Evolutionary conservation across 2,113 vertebrate species (phyloP).

Genomic region (Tylochromis polylepis): DNA sequence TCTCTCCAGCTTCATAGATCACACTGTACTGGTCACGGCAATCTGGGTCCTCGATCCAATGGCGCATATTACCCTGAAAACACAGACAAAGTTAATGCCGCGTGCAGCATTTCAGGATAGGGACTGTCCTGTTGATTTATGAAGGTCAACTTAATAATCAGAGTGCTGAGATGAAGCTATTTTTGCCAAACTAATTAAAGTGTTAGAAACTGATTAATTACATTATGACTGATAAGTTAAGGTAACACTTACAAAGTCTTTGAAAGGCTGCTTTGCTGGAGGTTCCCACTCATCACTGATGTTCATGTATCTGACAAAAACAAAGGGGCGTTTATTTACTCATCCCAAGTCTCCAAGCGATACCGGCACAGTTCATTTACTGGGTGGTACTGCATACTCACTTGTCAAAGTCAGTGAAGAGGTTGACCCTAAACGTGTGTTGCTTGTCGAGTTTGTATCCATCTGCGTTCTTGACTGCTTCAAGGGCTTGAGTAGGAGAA

Average conservation of each 20-base stretch:
- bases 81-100: background rate
- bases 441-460: conserved; percentile 99
- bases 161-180: background rate
- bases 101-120: background rate
- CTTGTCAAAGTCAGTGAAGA: conserved; percentile 99
- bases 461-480: conserved; percentile 93
- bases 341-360: background rate
- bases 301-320: conserved; percentile 83
- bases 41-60: conserved; percentile 94
- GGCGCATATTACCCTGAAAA: conserved; percentile 87
- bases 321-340: background rate
- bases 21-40: conserved; percentile 98
- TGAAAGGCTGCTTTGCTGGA: conserved; percentile 96
- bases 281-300: conserved; percentile 97
- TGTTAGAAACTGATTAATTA: background rate
- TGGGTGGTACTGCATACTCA: conserved; percentile 56
- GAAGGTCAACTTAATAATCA: background rate
- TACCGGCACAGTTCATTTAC: background rate
- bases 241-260: conserved; percentile 88
- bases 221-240: background rate
- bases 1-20: conserved; percentile 96
- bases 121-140: background rate
- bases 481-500: conserved; percentile 84
- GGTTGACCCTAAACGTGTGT: conserved; percentile 95
- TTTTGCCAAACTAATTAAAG: background rate